These are phyloP conservation scores for Achroia grisella DNA, from an alignment of 1,140 invertebrate species.

Conservation along the genomic window DNA sequence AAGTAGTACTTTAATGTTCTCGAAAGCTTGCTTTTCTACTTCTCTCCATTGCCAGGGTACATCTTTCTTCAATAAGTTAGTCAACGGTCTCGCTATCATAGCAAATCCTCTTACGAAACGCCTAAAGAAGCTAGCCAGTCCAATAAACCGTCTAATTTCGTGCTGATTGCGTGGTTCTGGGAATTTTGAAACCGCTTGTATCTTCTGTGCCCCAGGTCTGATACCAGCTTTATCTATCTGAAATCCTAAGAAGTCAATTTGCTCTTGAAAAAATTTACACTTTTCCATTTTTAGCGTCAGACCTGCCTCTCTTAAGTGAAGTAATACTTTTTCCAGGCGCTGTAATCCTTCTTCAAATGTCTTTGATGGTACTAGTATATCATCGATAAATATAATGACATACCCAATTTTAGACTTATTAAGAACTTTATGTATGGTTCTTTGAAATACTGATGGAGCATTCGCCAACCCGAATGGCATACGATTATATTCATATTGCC, in stretches of 20 bases:
- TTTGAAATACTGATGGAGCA: constrained; percentile 27
- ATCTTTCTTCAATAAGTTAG: constrained; percentile 15
- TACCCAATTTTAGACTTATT: background rate
- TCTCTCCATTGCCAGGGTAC: constrained; percentile 11
- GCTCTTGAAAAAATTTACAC: constrained; percentile 23
- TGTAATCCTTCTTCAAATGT: constrained; percentile 38
- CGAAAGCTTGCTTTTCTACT: constrained; percentile 17
- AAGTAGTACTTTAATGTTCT: constrained; percentile 1
- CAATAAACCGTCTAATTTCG: constrained; percentile 6
- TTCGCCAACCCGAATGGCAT: constrained; percentile 46
- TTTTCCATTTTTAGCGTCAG: constrained; percentile 32
- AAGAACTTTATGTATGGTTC: constrained; percentile 15
- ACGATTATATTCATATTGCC: too few species aligned
- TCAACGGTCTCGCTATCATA: constrained; percentile 18
- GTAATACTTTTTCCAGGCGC: constrained; percentile 25
- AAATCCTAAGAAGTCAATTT: constrained; percentile 11
- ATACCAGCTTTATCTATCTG: background rate
- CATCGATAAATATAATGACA: constrained; percentile 23
- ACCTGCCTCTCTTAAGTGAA: constrained; percentile 9
- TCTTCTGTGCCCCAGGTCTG: background rate
- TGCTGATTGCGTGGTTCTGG: constrained; percentile 16
- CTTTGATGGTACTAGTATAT: constrained; percentile 47
- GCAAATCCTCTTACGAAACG: constrained; percentile 24
- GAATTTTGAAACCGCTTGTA: constrained; percentile 5
- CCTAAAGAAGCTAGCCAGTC: constrained; percentile 18